Base-by-base conservation (phyloP, 2,888 invertebrate genomes). In the Schizaphis graminum region DNA sequence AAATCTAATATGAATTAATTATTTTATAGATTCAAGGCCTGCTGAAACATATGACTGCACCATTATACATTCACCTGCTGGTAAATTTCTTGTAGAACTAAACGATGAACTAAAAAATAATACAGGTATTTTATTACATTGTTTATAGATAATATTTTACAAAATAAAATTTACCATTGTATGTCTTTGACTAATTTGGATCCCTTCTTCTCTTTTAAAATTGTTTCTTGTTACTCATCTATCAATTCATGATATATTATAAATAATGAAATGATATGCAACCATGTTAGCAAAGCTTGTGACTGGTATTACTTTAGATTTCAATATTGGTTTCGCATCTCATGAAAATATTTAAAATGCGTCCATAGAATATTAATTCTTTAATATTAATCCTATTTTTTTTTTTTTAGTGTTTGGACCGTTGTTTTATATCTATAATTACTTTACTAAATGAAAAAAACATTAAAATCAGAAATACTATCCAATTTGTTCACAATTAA, bases 21-120 rank as follows among this genome's bases (percentile, higher is more conserved):
- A 85, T 85, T 41, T 85, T 85, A 85, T 85, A 85, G 85, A 85
- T 24, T 85, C 24, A 41, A 41, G 7, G 41, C 44, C 41, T 44
- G 85, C 41, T 85, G 44, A 85, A 85, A 85, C 85, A 85, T 44
- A 41, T 61, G 61, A 61, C 85, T 41, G 41, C 24, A 85, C 21
- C 24, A 85, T 85, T 41, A 85, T 85, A 85, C 41, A 85, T 85
- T 85, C 85, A 44, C 44, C 85, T 44, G 85, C 85, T 85, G 85
- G 85, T 85, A 85, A 85, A 85, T 85, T 85, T 85, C 41, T 85
- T 41, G 85, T 85, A 41, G 41, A 85, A 85, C 85, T 24, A 85
- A 85, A 85, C 41, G 44, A 85, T 85, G 85, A 85, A 41, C 44
- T 85, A 41, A 85, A 85, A 85, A 10, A 26, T 85, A 85, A 85